Conservation (phyloP, 2,888 invertebrate genomes). For the Perdita meconis region DNA sequence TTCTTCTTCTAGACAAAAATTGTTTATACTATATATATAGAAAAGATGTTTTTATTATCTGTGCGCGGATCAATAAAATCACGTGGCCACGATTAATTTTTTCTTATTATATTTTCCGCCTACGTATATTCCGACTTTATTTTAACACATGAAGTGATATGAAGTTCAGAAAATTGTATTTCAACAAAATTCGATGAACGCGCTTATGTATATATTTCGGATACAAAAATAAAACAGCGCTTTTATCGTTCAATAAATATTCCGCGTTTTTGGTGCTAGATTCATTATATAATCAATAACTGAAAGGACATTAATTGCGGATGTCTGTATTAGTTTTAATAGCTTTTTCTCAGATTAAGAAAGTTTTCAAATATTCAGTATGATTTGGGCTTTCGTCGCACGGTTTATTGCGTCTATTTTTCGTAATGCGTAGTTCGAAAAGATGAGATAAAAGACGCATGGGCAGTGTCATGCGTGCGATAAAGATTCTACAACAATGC, state of each 20-base stretch:
- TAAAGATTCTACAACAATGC: constrained; percentile 39
- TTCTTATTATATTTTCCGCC: no score
- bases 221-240: background rate
- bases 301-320: constrained; percentile 4
- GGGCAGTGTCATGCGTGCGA: background rate
- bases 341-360: constrained; percentile 16
- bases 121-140: no score
- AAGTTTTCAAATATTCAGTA: background rate
- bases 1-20: no score
- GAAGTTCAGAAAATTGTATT: no score
- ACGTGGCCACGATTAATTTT: no score
- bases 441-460: constrained; percentile 1
- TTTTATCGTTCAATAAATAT: background rate
- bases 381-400: background rate
- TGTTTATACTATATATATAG: background rate
- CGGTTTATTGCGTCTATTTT: background rate
- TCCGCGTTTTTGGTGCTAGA: background rate
- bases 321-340: constrained; percentile 11
- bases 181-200: no score
- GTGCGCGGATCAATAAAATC: background rate
- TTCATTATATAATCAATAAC: constrained; percentile 39
- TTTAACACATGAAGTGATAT: no score
- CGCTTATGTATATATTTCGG: no score
- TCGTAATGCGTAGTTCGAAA: background rate
- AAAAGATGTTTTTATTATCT: background rate